Base-by-base conservation (phyloP, 35 echinoderm and acorn worm genomes). In the Diadema setosum region DNA sequence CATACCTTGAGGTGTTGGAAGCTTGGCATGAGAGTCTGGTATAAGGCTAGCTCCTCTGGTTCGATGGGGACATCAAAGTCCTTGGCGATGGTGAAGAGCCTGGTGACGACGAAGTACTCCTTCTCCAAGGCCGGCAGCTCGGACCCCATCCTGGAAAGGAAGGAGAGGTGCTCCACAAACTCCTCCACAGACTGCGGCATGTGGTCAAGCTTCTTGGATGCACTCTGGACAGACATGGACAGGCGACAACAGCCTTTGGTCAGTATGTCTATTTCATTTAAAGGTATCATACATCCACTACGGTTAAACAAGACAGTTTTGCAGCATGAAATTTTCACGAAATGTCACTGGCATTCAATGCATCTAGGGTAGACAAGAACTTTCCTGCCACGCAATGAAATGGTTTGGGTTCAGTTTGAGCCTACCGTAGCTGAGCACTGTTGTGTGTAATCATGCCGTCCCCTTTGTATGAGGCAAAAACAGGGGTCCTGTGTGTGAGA, bases 1-100 rank as follows among this genome's bases (percentile, higher is more conserved):
- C 78, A 36, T 82, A 99, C 96, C 93, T 99, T 99, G 9, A 99
- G 84, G 90, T 99, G 96, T 48, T 94, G 89, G 81, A 99, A 99
- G 43, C 93, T 99, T 16, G 96, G 96, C 96, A 99, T 99, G 59
- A 99, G 84, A 31, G 96, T 99, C 83, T 99, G 96, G 65, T 99
- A 99, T 2, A 99, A 84, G 5, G 96, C 96, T 25, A 99, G 85
- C 40, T 99, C 96, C 84, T 99, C 96, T 31, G 96, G 92, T 65
- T 94, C 81, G 42, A 99, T 93, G 31, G 80, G 64, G 29, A 92
- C 91, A 57, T 94, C 85, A 83, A 98, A 99, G 87, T 94, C 93
- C 39, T 76, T 85, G 42, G 96, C 88, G 32, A 99, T 99, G 59
- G 96, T 99, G 45, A 99, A 99, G 24, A 99, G 82, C 50, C 90